These are phyloP conservation scores for Corella eumyota DNA, from an alignment of 23 tunicate genomes.

Conservation along the genomic window DNA sequence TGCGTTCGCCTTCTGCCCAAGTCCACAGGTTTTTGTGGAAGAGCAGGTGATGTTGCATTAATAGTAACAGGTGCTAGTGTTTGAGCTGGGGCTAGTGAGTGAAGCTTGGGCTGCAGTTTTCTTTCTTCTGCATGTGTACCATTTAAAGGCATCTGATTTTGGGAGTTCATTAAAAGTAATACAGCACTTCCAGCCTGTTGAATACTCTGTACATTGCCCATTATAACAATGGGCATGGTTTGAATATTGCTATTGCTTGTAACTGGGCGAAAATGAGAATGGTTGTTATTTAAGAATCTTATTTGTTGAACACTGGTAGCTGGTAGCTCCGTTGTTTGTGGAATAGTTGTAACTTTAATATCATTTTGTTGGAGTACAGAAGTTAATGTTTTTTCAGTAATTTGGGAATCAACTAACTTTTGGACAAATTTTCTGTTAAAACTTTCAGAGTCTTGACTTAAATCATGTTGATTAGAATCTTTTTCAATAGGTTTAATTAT, in stretches of 20 bases:
- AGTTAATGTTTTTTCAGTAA: no score
- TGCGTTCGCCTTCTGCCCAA: conserved; percentile 53
- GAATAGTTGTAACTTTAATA: conserved; percentile 53
- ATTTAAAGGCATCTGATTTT: no score
- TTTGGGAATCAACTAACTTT: no score
- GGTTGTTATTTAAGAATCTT: conserved; percentile 16
- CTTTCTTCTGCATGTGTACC: no score
- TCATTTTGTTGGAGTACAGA: no score
- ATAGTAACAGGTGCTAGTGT: neutral
- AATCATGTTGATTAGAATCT: neutral
- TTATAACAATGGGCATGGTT: conserved; percentile 92
- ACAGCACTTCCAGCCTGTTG: conserved; percentile 70
- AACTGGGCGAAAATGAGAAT: conserved; percentile 58
- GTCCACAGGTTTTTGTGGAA: conserved; percentile 10
- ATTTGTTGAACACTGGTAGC: conserved; percentile 42
- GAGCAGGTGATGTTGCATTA: neutral
- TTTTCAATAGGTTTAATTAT: conserved; percentile 10
- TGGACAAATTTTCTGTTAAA: neutral
- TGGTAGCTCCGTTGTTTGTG: conserved; percentile 22
- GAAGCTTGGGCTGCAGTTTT: conserved; percentile 12
- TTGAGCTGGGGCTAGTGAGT: conserved; percentile 7
- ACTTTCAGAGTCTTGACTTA: neutral
- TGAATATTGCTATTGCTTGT: conserved; percentile 60
- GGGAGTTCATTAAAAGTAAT: conserved; percentile 72
- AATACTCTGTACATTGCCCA: conserved; percentile 77